Evolutionary conservation across 2,113 vertebrate genomes (phyloP).

Genomic region (Grammomys dolichurus): DNA sequence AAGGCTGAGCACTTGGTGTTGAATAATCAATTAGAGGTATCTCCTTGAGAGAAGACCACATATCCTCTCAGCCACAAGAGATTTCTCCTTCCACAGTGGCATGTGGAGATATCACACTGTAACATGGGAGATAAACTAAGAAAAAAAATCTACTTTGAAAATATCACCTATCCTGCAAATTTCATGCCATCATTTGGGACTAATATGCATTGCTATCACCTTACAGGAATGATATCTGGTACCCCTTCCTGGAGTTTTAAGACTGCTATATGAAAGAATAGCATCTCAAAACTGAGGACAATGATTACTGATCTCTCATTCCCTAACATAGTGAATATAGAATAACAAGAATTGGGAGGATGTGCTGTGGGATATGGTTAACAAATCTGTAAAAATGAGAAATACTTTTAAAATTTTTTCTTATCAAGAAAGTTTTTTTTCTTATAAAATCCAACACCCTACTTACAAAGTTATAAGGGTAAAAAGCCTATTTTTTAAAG

Average conservation of each 20-base stretch:
- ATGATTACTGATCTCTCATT: neutral
- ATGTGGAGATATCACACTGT: neutral
- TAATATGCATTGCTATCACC: neutral
- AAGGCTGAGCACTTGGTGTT: neutral
- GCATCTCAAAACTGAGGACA: neutral
- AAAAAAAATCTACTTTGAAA: neutral
- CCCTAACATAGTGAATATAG: neutral
- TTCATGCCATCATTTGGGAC: neutral
- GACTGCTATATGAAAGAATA: neutral
- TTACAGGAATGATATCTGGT: neutral
- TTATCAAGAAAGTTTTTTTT: neutral
- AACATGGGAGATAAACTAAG: neutral
- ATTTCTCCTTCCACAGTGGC: neutral
- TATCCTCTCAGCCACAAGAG: neutral
- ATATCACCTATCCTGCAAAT: neutral
- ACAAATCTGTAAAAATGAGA: neutral
- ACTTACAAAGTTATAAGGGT: neutral
- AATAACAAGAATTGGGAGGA: neutral
- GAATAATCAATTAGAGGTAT: neutral
- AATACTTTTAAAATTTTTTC: conserved; percentile 28
- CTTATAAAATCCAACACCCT: neutral
- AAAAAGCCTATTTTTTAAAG: neutral
- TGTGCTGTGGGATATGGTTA: neutral
- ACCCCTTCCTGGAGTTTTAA: neutral
- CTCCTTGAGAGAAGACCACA: neutral